Evolutionary conservation across 1,140 invertebrate genomes (phyloP).

Genomic region (Cydia splendana): DNA sequence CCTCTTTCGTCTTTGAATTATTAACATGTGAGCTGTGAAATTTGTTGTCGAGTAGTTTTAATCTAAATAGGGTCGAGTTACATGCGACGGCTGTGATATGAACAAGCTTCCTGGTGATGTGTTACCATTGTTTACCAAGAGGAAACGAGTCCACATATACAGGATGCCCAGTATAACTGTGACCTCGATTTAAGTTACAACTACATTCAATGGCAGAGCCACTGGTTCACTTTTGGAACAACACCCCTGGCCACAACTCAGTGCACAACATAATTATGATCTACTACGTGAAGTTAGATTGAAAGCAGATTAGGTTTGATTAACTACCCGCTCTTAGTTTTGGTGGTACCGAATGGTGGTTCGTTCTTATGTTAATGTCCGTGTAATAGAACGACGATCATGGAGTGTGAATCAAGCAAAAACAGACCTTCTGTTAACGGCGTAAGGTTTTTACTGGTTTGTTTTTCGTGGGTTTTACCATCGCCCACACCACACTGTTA

Average conservation of each 20-base stretch:
- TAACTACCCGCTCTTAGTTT: conserved; percentile 49
- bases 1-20: background rate
- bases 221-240: background rate
- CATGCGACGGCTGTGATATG: conserved; percentile 60
- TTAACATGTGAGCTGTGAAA: background rate
- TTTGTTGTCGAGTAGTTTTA: conserved; percentile 31
- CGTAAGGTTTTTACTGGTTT: background rate
- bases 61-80: conserved; percentile 39
- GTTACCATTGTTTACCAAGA: background rate
- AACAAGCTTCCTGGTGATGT: conserved; percentile 60
- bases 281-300: conserved; percentile 53
- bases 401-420: conserved; percentile 44
- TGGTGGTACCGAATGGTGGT: conserved; percentile 40
- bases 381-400: conserved; percentile 34
- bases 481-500: too few species aligned
- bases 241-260: conserved; percentile 40
- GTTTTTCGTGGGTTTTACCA: background rate
- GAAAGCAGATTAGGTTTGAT: conserved; percentile 52
- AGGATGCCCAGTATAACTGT: background rate
- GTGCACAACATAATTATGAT: conserved; percentile 66
- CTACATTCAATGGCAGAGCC: background rate
- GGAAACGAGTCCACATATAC: background rate
- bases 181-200: background rate
- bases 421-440: background rate
- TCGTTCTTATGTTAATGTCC: conserved; percentile 38